These are phyloP conservation scores for Coptodon bakossiorum DNA, from an alignment of 2,113 vertebrate genomes.

Conservation along the genomic window DNA sequence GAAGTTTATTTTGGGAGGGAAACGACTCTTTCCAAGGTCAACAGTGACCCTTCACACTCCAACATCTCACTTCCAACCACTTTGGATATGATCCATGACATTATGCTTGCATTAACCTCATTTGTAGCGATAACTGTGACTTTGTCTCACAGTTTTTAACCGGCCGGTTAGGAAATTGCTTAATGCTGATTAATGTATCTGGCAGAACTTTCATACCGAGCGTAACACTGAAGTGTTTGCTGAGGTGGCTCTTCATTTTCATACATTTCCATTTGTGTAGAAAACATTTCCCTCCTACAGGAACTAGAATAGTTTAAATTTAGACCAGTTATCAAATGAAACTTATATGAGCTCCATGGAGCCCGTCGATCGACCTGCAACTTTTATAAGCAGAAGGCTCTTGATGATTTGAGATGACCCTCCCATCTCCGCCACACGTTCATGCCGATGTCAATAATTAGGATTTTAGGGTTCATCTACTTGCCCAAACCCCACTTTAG, in stretches of 20 bases:
- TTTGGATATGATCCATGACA: not conserved
- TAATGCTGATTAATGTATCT: not conserved
- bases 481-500: not conserved
- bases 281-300: not conserved
- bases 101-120: not conserved
- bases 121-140: not conserved
- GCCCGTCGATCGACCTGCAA: not conserved
- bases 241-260: not conserved
- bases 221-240: not conserved
- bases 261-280: not conserved
- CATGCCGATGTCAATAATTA: fast-evolving
- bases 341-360: not conserved
- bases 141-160: not conserved
- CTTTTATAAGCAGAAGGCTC: not conserved
- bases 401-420: fast-evolving
- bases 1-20: fast-evolving
- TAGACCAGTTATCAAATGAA: not conserved
- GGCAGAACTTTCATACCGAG: not conserved
- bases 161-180: not conserved
- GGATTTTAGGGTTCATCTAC: not conserved
- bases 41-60: not conserved
- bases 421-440: not conserved
- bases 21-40: not conserved
- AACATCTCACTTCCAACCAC: not conserved
- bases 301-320: not conserved